Base-by-base conservation (phyloP, 1,140 invertebrate species). In the Drosophila obscura region DNA sequence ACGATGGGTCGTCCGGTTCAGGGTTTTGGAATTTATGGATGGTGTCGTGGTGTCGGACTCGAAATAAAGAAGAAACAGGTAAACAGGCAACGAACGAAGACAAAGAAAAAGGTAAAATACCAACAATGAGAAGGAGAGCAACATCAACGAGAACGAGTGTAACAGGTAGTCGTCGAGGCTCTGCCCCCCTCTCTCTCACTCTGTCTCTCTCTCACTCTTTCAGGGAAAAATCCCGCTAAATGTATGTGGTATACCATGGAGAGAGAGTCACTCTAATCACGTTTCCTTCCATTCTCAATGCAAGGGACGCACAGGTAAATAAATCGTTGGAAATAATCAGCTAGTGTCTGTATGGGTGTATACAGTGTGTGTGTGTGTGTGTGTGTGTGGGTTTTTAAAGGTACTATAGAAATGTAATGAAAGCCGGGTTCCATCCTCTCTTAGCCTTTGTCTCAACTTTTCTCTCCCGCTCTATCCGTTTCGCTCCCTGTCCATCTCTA, bases 111-210 rank as follows among this genome's bases (percentile, higher is more conserved):
- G 19, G 28, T 35, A n/a, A 28, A 51, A 41, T 31, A 72, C 43
- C 28, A 16, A 57, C 45, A 57, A 44, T 51, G 15, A 5, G 28
- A 31, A 15, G 15, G 46, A 57, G 51, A 48, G 44, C 7, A 56
- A 35, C 48, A 16, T 5, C 8, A n/a, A 39, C 43, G 43, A 52
- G 51, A 78, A 55, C 66, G 57, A 67, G 81, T 84, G 77, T 85
- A 84, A 87, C 81, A 85, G 82, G 82, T 85, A 85, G 78, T 61
- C 66, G 57, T 19, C 22, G 19, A 15, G 31, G 48, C 26, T 24
- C 39, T 64, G 35, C 49, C 45, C 26, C 13, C 8, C 61, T 44
- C 44, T 43, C 3, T 35, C 35, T 39, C 11, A 13, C 35, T 39
- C 35, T 39, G 9, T 39, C 11, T 13, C 9, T 39, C 0, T 13